Conservation (phyloP, 2,797 vertebrate genomes). For the Amazona finschi region DNA sequence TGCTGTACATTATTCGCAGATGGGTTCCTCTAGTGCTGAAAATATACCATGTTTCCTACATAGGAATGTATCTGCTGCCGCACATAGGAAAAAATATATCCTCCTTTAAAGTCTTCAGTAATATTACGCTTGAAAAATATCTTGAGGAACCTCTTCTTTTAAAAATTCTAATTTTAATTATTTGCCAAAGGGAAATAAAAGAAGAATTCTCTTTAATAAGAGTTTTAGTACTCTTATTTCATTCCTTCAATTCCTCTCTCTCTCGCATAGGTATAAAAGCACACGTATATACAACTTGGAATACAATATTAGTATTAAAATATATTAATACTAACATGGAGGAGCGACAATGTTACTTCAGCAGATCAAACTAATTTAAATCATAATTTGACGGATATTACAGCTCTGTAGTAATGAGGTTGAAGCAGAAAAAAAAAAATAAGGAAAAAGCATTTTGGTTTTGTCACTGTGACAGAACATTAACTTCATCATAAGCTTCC, state of each 20-base stretch:
- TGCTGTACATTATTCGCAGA: neutral
- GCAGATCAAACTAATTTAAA: neutral
- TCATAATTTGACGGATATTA: neutral
- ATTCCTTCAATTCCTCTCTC: neutral
- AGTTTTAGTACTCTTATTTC: neutral
- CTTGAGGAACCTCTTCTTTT: neutral
- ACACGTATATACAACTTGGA: neutral
- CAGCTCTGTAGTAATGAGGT: neutral
- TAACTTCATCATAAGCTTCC: neutral
- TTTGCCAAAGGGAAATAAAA: neutral
- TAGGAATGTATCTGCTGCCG: fast-evolving
- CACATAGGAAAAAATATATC: neutral
- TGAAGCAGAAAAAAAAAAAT: neutral
- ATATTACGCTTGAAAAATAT: neutral
- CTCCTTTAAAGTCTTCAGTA: neutral
- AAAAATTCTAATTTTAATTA: neutral
- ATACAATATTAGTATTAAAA: neutral
- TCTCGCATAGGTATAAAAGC: neutral
- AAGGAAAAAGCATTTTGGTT: neutral
- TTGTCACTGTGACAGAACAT: neutral
- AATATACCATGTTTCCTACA: neutral
- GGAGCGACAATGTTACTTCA: neutral
- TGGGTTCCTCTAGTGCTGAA: neutral
- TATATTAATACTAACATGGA: neutral
- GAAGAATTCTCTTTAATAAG: neutral